Evolutionary conservation across 2,888 invertebrate species (phyloP), one percentile per base, ranked within the genome.

Genomic region (Artemia sinica): DNA sequence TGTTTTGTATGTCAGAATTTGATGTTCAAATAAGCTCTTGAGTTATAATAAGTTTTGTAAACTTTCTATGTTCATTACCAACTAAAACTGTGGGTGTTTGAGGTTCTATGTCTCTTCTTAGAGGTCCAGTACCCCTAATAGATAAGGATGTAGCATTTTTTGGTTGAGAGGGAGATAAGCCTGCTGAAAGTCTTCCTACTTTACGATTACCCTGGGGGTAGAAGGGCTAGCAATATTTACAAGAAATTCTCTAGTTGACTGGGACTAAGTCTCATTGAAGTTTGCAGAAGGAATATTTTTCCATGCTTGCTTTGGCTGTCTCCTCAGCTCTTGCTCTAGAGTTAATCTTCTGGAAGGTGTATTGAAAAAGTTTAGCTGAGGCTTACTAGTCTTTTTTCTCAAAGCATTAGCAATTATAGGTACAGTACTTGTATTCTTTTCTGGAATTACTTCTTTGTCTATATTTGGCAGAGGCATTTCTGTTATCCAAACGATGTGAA

Each of bases 91-190:
- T 52, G 11, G 52, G 52, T 52, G 52, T 52, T 52, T 11, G 52
- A 11, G 52, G 11, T 11, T n/a, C n/a, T 52, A 11, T n/a, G n/a
- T 52, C n/a, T 52, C 52, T 52, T 52, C 52, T n/a, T 52, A n/a
- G n/a, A 52, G 52, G 52, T 52, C 11, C 52, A n/a, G 52, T n/a
- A 52, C 52, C 52, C 52, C 52, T 52, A n/a, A 52, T 52, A n/a
- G 52, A 52, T 52, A 52, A n/a, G 52, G 52, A 52, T 11, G 52
- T 52, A 52, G 52, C 11, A 52, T n/a, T 11, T 52, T 11, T 11
- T n/a, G 52, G 52, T n/a, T n/a, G 11, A 52, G 52, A 52, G n/a
- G 52, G 52, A 11, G n/a, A 52, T 52, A n/a, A 11, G n/a, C 11
- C 11, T 52, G 52, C 52, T 52, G n/a, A n/a, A 52, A n/a, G 52